These are phyloP conservation scores for Diachrysia chrysitis DNA, from an alignment of 2,888 invertebrate species.

Conservation along the genomic window DNA sequence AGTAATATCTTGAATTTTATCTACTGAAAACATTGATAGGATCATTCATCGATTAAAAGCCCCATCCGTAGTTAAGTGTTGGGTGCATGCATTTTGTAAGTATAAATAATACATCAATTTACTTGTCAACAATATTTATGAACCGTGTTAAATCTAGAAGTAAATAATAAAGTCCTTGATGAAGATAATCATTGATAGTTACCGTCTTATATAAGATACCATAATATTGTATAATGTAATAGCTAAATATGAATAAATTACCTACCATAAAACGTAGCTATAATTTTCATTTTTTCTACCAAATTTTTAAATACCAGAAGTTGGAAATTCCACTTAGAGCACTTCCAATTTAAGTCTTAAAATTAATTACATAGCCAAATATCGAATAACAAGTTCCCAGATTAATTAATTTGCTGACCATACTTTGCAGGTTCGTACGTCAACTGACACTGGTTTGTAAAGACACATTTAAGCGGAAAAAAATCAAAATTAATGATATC, in stretches of 20 bases:
- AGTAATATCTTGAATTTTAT: too few species aligned
- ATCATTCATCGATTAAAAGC: background rate
- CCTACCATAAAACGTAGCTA: too few species aligned
- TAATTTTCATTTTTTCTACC: too few species aligned
- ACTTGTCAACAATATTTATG: constrained; percentile 38
- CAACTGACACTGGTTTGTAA: constrained; percentile 87
- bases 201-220: background rate
- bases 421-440: constrained; percentile 75
- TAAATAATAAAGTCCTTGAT: constrained; percentile 15
- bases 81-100: background rate
- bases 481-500: constrained; percentile 89
- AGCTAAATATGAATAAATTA: too few species aligned
- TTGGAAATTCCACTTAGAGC: background rate
- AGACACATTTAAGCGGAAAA: constrained; percentile 87
- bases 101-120: constrained; percentile 27
- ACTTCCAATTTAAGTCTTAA: background rate
- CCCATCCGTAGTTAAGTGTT: background rate
- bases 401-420: constrained; percentile 63
- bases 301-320: background rate
- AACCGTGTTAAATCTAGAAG: constrained; percentile 18
- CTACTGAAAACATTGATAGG: background rate
- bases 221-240: too few species aligned
- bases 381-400: background rate
- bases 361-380: background rate
- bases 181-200: constrained; percentile 7